These are phyloP conservation scores for Cyphomyrus discorhynchus DNA, from an alignment of 2,113 vertebrate species.

Conservation along the genomic window DNA sequence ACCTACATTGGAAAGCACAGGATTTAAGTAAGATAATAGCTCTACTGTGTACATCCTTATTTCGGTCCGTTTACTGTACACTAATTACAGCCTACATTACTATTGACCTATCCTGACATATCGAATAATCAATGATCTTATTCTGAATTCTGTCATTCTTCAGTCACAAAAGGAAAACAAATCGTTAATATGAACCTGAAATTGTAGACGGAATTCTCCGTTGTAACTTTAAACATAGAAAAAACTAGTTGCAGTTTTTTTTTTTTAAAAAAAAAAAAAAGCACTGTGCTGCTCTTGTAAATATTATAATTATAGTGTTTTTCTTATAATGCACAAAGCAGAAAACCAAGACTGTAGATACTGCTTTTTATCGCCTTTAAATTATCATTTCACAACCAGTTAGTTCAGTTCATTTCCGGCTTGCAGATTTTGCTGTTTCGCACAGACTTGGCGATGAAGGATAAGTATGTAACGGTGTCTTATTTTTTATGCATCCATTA, in stretches of 20 bases:
- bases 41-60: not conserved
- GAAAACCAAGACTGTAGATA: not conserved
- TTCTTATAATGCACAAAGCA: not conserved
- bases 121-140: not conserved
- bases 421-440: not conserved
- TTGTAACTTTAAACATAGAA: not conserved
- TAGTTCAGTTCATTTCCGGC: not conserved
- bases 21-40: not conserved
- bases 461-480: not conserved
- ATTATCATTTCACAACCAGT: not conserved
- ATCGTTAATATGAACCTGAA: not conserved
- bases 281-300: not conserved
- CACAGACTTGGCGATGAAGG: not conserved
- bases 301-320: not conserved
- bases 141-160: not conserved
- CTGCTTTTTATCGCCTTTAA: not conserved
- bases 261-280: not conserved
- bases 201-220: not conserved
- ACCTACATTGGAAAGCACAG: not conserved
- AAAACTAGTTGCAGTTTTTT: not conserved
- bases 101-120: not conserved
- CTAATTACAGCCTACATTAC: not conserved
- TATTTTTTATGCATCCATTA: slow-evolving; percentile 3
- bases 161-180: not conserved
- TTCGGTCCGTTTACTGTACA: not conserved